phyloP scores from a whole-genome alignment of 2,888 invertebrate genomes.

The Cheilosia impressa region DNA sequence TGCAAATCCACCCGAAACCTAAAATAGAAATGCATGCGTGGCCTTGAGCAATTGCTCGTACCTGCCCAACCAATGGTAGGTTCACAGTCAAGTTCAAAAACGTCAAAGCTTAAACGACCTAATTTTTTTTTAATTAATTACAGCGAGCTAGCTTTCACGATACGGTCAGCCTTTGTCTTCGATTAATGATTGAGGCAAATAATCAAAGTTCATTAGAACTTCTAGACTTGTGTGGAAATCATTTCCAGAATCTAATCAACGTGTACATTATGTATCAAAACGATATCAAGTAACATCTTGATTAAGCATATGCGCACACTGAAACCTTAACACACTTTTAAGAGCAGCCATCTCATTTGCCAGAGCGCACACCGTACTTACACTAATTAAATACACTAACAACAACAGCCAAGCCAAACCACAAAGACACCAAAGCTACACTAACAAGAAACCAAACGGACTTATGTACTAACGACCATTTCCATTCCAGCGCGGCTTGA shows the following conservation, averaged over 20 bases:
- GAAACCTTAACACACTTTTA: conserved; percentile 74
- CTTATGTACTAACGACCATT: conserved; percentile 65
- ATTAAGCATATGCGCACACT: conserved; percentile 18
- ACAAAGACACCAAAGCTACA: conserved; percentile 40
- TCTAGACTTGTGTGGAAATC: neutral
- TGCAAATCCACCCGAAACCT: too few relatives aligned
- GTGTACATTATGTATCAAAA: conserved; percentile 36
- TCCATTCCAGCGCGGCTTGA: conserved; percentile 57
- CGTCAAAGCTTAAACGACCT: conserved; percentile 3
- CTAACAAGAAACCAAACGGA: conserved; percentile 57
- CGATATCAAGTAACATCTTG: conserved; percentile 63
- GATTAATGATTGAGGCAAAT: neutral
- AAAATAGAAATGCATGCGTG: too few relatives aligned
- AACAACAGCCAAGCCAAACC: conserved; percentile 28
- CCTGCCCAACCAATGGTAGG: neutral
- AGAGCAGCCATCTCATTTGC: conserved; percentile 37
- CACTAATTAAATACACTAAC: conserved; percentile 53
- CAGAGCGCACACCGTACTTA: conserved; percentile 16
- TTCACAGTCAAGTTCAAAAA: conserved; percentile 9
- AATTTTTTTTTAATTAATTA: neutral
- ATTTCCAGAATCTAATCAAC: conserved; percentile 43
- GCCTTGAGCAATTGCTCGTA: too few relatives aligned
- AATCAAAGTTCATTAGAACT: conserved; percentile 35
- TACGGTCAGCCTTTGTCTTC: neutral
- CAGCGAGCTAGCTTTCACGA: neutral